phyloP scores from a whole-genome alignment of 2,113 vertebrate species.

The Psephotus haematonotus region DNA sequence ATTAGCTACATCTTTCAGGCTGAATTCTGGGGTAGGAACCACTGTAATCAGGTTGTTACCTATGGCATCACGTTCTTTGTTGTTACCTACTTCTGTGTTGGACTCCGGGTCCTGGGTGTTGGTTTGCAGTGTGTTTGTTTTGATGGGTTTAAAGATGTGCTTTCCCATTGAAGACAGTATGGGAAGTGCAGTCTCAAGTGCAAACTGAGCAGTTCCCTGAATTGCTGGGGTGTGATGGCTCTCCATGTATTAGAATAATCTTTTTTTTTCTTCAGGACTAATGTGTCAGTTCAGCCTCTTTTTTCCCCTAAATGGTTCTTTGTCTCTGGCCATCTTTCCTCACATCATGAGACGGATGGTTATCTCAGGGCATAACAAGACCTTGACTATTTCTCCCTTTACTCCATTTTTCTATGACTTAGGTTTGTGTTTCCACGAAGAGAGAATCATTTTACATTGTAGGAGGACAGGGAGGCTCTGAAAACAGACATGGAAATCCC shows the following conservation, averaged over 20 bases:
- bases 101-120: neutral
- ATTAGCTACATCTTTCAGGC: neutral
- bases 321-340: conserved; percentile 42
- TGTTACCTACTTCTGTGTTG: neutral
- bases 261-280: conserved; percentile 48
- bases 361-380: conserved; percentile 41
- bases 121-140: neutral
- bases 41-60: neutral
- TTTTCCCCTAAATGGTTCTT: conserved; percentile 7
- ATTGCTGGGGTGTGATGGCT: conserved; percentile 26
- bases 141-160: neutral
- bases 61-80: neutral
- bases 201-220: neutral
- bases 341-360: conserved; percentile 40
- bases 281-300: conserved; percentile 23
- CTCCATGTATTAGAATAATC: conserved; percentile 19
- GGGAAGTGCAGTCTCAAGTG: neutral
- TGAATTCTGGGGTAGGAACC: neutral
- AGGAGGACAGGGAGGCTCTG: neutral
- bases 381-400: conserved; percentile 40
- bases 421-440: neutral
- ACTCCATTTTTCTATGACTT: conserved; percentile 19
- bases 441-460: neutral
- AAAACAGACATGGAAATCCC: conserved; percentile 34
- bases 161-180: neutral